Evolutionary conservation across 2,113 vertebrate genomes (phyloP).

Genomic region (Aegotheles bennettii): DNA sequence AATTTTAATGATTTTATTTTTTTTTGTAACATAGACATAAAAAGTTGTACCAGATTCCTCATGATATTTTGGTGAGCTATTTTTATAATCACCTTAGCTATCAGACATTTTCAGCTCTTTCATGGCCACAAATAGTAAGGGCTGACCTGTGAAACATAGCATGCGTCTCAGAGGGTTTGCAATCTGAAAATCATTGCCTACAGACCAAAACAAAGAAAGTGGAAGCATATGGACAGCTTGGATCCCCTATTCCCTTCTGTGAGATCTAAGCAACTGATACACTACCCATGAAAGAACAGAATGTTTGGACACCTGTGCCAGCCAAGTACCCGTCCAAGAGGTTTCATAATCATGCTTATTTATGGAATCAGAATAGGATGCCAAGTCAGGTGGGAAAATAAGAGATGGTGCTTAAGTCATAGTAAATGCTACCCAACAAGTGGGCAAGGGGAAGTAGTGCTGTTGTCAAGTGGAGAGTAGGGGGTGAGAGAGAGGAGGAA

Average conservation of each 20-base stretch:
- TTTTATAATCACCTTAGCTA: neutral
- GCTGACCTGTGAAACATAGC: neutral
- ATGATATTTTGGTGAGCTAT: neutral
- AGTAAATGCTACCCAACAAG: constrained; percentile 2
- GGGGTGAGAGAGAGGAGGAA: constrained; percentile 9
- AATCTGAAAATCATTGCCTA: neutral
- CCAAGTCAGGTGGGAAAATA: constrained; percentile 59
- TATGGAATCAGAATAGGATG: constrained; percentile 37
- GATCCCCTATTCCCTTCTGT: neutral
- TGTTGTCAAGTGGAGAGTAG: neutral
- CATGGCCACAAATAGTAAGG: neutral
- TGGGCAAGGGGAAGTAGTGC: neutral
- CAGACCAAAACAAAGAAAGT: neutral
- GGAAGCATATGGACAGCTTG: neutral
- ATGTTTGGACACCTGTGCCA: constrained; percentile 54
- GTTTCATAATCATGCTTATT: neutral
- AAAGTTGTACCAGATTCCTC: neutral
- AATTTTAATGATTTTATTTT: neutral
- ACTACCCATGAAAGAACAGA: neutral
- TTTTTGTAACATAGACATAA: neutral
- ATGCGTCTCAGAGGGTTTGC: neutral
- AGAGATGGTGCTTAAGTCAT: neutral
- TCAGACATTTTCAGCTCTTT: neutral
- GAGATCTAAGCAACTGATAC: constrained; percentile 11
- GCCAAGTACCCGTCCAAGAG: neutral